phyloP scores from a whole-genome alignment of 2,797 vertebrate species.

The Enteromius treurensis region DNA sequence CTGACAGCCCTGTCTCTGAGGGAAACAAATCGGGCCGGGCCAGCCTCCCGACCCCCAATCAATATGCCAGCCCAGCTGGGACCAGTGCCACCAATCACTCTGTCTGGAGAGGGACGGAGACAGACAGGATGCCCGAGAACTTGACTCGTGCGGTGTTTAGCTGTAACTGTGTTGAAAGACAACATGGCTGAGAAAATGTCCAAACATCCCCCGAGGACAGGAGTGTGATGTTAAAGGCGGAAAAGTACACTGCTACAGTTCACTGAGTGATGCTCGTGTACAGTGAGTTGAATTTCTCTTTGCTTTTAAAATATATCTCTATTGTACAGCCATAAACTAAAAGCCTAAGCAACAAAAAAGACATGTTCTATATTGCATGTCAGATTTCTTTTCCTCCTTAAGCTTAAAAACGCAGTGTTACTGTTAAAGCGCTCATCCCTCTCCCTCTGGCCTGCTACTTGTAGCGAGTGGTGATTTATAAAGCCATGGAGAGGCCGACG shows the following conservation, averaged over 20 bases:
- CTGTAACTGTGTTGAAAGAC: constrained; percentile 43
- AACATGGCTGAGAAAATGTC: constrained; percentile 48
- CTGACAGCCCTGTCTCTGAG: constrained; percentile 52
- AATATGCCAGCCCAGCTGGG: constrained; percentile 49
- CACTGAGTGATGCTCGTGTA: constrained; percentile 29
- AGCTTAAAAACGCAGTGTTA: constrained; percentile 48
- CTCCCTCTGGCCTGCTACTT: constrained; percentile 45
- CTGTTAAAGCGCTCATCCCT: constrained; percentile 39
- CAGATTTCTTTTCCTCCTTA: constrained; percentile 19
- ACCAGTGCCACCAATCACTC: constrained; percentile 56
- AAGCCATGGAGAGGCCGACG: constrained; percentile 47
- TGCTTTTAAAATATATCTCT: constrained; percentile 24
- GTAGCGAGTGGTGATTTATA: constrained; percentile 61
- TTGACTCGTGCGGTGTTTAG: constrained; percentile 34
- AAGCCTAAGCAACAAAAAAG: constrained; percentile 30
- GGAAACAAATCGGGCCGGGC: constrained; percentile 48
- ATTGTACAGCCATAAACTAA: constrained; percentile 16
- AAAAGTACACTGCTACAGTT: constrained; percentile 11
- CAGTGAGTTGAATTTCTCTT: constrained; percentile 31
- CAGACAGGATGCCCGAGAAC: constrained; percentile 30
- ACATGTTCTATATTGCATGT: constrained; percentile 47
- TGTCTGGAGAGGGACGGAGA: constrained; percentile 44
- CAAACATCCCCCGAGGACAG: constrained; percentile 36
- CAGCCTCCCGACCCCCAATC: constrained; percentile 53
- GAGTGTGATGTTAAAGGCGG: constrained; percentile 45